These are phyloP conservation scores for Rhabditoides inermis DNA, from an alignment of 2,888 invertebrate species.

Conservation along the genomic window DNA sequence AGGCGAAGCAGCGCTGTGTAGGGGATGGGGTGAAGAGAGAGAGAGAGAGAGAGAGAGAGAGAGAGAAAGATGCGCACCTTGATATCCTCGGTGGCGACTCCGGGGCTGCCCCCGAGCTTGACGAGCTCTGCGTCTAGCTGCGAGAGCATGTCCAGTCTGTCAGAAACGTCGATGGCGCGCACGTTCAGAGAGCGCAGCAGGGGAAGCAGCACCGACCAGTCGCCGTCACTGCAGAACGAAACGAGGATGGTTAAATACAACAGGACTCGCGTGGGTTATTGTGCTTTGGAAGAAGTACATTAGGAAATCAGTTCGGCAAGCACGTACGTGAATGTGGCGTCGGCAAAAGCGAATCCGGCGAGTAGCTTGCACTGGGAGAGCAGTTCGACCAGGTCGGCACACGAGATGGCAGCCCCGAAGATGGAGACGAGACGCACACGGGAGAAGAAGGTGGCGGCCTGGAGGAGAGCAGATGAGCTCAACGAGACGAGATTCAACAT, in stretches of 20 bases:
- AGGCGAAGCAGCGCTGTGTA: slow-evolving; percentile 6
- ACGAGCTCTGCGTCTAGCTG: slow-evolving; percentile 14
- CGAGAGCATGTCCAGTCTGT: slow-evolving; percentile 9
- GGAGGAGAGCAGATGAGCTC: background rate
- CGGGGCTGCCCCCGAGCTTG: slow-evolving; percentile 18
- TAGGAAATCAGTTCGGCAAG: background rate
- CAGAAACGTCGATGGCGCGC: slow-evolving; percentile 17
- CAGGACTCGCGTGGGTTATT: background rate
- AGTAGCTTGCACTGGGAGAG: slow-evolving; percentile 11
- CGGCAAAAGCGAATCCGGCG: slow-evolving; percentile 15
- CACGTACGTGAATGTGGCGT: slow-evolving; percentile 8
- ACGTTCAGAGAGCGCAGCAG: slow-evolving; percentile 11
- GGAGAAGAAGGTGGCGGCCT: background rate
- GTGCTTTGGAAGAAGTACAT: background rate
- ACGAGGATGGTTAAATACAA: background rate
- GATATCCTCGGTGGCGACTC: slow-evolving; percentile 13
- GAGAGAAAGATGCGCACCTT: too few relatives aligned
- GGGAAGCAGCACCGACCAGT: background rate
- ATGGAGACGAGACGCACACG: slow-evolving; percentile 10
- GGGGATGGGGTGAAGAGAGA: too few relatives aligned
- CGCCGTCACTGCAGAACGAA: background rate
- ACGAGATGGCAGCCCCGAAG: slow-evolving; percentile 8
- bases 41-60: background rate
- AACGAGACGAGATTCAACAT: background rate
- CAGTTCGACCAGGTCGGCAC: slow-evolving; percentile 7